Evolutionary conservation across 2,888 invertebrate genomes (phyloP), one percentile per base, ranked within the genome.

Genomic region (Latrodectus hesperus): DNA sequence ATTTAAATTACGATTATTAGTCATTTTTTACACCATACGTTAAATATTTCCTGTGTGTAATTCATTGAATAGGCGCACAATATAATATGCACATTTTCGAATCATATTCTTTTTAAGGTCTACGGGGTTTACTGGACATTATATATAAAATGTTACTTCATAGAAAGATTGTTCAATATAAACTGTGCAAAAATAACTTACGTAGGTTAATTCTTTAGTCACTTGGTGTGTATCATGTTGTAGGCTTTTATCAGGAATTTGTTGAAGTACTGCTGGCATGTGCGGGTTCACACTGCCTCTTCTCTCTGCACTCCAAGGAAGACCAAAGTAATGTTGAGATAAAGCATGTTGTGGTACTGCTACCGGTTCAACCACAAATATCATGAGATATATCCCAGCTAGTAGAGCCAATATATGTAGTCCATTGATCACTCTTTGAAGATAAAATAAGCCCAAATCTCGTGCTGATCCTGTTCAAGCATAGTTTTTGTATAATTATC

Each of bases 321-420:
- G 16, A 17, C 87, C 87, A 60, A 67, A 82, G 70, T 78, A 87
- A 77, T 87, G 87, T 65, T 82, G 87, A 3, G 53, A 12, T 10
- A 87, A 60, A 12, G 26, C 55, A 4, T 78, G 78, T 16, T 83
- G 67, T 11, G 88, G 88, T 11, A 88, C 74, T 22, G 88, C 78
- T n/a, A 88, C 88, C 10, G 88, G 88, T 49, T 88, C 88, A 78
- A 82, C 78, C 53, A 88, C 88, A 65, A 88, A 88, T 65, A 88
- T 88, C 88, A 88, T 88, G 38, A 88, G 83, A 76, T 88, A 88
- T 64, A 88, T 83, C 1, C 83, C 88, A 10, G 67, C 74, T 53
- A 88, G 51, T 26, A 88, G 75, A n/a, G 88, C 88, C 68, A 88
- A 9, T 68, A 88, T 73, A 12, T 88, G 88, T 22, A 83, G 22